Conservation (phyloP, 1,140 invertebrate genomes). For the Streblospio benedicti region DNA sequence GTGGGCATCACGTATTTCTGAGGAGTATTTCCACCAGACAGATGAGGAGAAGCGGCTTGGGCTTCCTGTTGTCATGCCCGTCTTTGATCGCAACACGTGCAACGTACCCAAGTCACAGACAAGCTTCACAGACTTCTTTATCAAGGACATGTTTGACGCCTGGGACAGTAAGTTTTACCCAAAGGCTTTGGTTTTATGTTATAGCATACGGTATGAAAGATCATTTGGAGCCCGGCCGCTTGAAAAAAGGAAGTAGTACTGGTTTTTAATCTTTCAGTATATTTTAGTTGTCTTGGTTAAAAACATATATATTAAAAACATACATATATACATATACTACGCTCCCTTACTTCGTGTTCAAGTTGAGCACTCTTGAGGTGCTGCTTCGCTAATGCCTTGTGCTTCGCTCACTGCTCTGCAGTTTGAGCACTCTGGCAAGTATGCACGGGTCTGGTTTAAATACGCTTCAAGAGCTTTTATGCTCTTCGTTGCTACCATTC, state of each 20-base stretch:
- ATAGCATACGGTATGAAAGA: background rate
- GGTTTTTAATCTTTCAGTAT: background rate
- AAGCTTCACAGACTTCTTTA: constrained; percentile 92
- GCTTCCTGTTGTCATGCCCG: constrained; percentile 89
- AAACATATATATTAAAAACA: background rate
- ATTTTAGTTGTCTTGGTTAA: background rate
- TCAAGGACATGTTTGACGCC: constrained; percentile 92
- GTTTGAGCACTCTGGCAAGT: no score
- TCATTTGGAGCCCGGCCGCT: background rate
- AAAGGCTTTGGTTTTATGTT: background rate
- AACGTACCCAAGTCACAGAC: constrained; percentile 94
- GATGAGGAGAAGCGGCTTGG: constrained; percentile 79
- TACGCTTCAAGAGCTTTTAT: no score
- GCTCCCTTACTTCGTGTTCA: background rate
- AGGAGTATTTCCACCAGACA: constrained; percentile 90
- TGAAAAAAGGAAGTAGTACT: background rate
- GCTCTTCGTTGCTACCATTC: no score
- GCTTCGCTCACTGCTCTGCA: no score
- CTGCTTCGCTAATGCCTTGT: no score
- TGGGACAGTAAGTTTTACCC: constrained; percentile 52
- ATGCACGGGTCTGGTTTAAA: no score
- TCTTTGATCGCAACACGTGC: constrained; percentile 84
- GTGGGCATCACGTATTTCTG: constrained; percentile 76
- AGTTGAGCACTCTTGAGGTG: no score
- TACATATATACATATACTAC: background rate